Evolutionary conservation across 2,113 vertebrate species (phyloP).

Genomic region (Tragelaphus scriptus): DNA sequence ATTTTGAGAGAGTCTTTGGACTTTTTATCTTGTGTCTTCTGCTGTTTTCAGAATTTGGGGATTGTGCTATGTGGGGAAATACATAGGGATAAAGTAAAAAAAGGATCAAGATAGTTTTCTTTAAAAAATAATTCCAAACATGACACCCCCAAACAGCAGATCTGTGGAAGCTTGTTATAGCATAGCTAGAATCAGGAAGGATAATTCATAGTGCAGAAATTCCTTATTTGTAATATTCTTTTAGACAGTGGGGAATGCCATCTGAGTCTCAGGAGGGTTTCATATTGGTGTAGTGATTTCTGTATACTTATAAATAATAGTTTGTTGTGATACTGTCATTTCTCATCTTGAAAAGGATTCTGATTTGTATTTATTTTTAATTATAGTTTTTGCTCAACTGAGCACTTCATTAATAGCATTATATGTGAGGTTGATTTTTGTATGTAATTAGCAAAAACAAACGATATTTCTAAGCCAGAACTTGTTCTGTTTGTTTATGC

Average conservation of each 20-base stretch:
- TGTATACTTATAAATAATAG: conserved; percentile 53
- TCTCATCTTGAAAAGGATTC: conserved; percentile 68
- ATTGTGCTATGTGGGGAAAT: not conserved
- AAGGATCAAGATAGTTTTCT: not conserved
- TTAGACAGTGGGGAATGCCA: conserved; percentile 38
- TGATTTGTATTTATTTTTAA: conserved; percentile 78
- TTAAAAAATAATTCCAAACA: not conserved
- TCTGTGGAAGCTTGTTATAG: conserved; percentile 38
- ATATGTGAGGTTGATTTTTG: conserved; percentile 60
- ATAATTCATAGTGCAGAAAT: conserved; percentile 13
- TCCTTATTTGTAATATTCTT: conserved; percentile 38
- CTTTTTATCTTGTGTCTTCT: not conserved
- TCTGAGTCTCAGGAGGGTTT: conserved; percentile 55
- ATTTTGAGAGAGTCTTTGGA: conserved; percentile 16
- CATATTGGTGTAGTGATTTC: conserved; percentile 51
- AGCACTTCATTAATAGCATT: conserved; percentile 73
- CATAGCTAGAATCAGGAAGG: conserved; percentile 18
- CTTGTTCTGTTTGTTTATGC: not conserved
- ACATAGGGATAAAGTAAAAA: not conserved
- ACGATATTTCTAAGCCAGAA: conserved; percentile 50
- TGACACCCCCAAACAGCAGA: conserved; percentile 13
- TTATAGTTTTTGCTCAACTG: conserved; percentile 74
- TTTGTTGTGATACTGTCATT: conserved; percentile 55
- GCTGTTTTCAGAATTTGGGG: not conserved
- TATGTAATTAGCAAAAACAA: conserved; percentile 68